phyloP scores from a whole-genome alignment of 2,888 invertebrate genomes.

The Dicycla oo region DNA sequence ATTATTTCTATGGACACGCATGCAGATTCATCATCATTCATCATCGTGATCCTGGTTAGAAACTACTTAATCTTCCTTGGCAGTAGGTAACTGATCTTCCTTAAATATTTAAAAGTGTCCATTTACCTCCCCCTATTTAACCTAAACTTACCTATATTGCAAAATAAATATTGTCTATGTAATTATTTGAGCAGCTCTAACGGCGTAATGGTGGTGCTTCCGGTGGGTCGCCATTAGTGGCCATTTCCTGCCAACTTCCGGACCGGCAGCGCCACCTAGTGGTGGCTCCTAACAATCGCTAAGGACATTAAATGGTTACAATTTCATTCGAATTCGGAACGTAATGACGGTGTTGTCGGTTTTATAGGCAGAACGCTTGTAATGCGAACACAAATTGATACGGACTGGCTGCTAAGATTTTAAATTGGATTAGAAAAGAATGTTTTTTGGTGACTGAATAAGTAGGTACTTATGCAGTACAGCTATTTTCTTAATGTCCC shows the following conservation, averaged over 20 bases:
- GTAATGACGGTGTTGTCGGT: conserved; percentile 69
- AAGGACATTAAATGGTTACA: conserved; percentile 62
- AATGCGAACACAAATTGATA: conserved; percentile 54
- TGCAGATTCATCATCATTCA: neutral
- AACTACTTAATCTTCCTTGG: conserved; percentile 8
- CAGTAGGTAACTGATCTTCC: conserved; percentile 32
- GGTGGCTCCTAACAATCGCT: conserved; percentile 65
- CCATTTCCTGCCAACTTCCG: conserved; percentile 88
- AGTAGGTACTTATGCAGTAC: no score
- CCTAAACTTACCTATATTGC: conserved; percentile 67
- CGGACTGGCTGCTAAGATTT: conserved; percentile 30
- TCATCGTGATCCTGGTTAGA: neutral
- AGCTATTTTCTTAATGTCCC: no score
- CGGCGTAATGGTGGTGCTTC: conserved; percentile 86
- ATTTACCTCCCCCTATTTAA: conserved; percentile 59
- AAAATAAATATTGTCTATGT: conserved; percentile 78
- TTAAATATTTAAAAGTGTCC: conserved; percentile 42
- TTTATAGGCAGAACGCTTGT: conserved; percentile 61
- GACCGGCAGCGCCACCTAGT: conserved; percentile 74
- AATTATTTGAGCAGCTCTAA: conserved; percentile 89
- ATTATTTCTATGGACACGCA: neutral
- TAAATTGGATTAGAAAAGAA: conserved; percentile 29
- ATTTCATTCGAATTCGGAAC: conserved; percentile 57
- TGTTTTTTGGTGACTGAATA: neutral
- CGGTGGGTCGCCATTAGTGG: conserved; percentile 88